Base-by-base conservation (phyloP, 2,888 invertebrate genomes). In the Euplexia lucipara region DNA sequence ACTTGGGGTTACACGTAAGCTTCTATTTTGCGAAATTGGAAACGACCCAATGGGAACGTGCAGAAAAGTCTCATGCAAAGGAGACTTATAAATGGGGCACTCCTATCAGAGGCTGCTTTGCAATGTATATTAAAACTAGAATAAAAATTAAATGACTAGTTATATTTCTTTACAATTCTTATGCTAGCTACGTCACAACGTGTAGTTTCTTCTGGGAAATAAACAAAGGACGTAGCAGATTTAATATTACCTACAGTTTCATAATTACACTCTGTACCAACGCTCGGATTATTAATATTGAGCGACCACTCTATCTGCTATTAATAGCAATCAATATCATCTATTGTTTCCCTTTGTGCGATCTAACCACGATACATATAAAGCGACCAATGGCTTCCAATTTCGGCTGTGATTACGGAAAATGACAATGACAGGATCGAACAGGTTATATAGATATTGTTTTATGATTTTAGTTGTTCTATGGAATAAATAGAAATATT, bases 241-340 rank as follows among this genome's bases (percentile, higher is more conserved):
- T 48, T 9, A 52, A 47, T 52, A 47, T 41, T 41, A 35, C 20
- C 14, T 26, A 9, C 10, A 63, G 26, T 16, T 63, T 39, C 26
- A 32, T 52, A 30, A 60, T 53, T 12, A 6, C 8, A 35, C 47
- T 58, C 34, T 30, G 39, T 18, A n/a, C 56, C 39, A 65, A 44
- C 56, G 42, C 61, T 41, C 66, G 56, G 51, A 48, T 72, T 77
- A 69, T 76, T 61, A 77, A 77, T 66, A 75, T 65, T 59, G 32
- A 62, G 56, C 45, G 57, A 35, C 62, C 39, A 45, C 60, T 54
- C 65, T 30, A 49, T 45, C 62, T 54, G 35, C 44, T 60, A 65
- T 69, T 78, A 71, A 61, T 67, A 60, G 45, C 48, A 58, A 69
- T 66, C 68, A 60, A 65, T 69, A 65, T 49, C 35, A n/a, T 35